Conservation (phyloP, 2,797 vertebrate species). For the Sebastes itinus region DNA sequence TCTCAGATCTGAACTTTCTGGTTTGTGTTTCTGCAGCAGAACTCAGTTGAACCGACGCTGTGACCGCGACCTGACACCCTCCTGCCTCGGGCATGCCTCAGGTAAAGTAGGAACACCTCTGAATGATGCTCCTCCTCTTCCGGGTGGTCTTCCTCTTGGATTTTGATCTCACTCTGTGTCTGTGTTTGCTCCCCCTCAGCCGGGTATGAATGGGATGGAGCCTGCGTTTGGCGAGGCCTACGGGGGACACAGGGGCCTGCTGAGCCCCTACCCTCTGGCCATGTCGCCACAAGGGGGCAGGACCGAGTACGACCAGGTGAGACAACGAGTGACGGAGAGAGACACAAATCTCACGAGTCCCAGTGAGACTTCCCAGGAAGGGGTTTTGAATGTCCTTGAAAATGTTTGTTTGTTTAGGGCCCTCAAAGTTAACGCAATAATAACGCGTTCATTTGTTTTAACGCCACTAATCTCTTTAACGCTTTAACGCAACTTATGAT, state of each 20-base stretch:
- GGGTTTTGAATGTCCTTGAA: no score
- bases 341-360: neutral
- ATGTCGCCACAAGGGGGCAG: slow-evolving; percentile 80
- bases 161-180: neutral
- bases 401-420: no score
- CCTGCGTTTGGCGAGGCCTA: slow-evolving; percentile 84
- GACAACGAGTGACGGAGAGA: neutral
- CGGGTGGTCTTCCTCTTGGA: neutral
- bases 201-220: slow-evolving; percentile 85
- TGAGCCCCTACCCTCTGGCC: slow-evolving; percentile 77
- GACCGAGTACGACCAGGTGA: slow-evolving; percentile 79
- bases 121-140: neutral
- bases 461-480: no score
- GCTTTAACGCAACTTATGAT: no score
- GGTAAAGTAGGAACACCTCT: slow-evolving; percentile 54
- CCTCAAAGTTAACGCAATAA: no score
- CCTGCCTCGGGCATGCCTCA: slow-evolving; percentile 82
- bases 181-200: slow-evolving; percentile 52
- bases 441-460: no score
- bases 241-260: slow-evolving; percentile 73
- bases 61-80: slow-evolving; percentile 61
- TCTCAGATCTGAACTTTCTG: neutral
- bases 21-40: slow-evolving; percentile 31
- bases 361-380: no score
- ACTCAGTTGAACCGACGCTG: slow-evolving; percentile 43